phyloP scores from a whole-genome alignment of 1,140 invertebrate species.

The Cataglyphis hispanica region DNA sequence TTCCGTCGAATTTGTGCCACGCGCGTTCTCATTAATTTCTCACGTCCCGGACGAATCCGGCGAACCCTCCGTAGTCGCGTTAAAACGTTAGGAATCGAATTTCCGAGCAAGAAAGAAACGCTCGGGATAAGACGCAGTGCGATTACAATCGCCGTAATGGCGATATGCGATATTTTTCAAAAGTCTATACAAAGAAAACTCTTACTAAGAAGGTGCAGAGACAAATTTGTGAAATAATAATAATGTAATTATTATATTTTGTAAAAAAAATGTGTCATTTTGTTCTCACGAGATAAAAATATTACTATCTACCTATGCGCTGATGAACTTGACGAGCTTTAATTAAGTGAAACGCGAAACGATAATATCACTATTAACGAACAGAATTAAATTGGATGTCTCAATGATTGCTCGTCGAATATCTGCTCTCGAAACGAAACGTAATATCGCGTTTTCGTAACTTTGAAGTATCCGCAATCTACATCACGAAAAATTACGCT shows the following conservation, averaged over 20 bases:
- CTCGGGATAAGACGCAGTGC: background rate
- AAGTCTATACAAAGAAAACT: background rate
- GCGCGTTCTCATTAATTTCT: constrained; percentile 61
- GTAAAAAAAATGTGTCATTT: background rate
- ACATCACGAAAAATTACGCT: constrained; percentile 38
- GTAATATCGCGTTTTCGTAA: constrained; percentile 30
- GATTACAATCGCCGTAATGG: background rate
- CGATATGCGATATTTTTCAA: constrained; percentile 2
- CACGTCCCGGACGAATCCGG: constrained; percentile 29
- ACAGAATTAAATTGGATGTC: constrained; percentile 34
- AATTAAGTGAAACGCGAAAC: background rate
- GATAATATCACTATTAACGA: constrained; percentile 11
- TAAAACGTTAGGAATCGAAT: constrained; percentile 41
- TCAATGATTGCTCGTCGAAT: constrained; percentile 30
- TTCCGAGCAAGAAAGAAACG: constrained; percentile 27
- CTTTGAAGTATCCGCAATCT: constrained; percentile 8
- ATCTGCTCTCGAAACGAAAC: constrained; percentile 8
- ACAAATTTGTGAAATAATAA: background rate
- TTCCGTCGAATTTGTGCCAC: constrained; percentile 56
- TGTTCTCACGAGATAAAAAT: background rate
- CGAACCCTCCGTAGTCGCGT: constrained; percentile 26
- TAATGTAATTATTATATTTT: too few relatives aligned
- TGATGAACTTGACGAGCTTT: background rate
- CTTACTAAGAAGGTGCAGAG: background rate
- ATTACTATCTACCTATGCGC: background rate